Percentiles rank a stretch among this genome's conserved stretches.
phyloP scores from a whole-genome alignment of 2,888 invertebrate species.

The Mesoligia furuncula region DNA sequence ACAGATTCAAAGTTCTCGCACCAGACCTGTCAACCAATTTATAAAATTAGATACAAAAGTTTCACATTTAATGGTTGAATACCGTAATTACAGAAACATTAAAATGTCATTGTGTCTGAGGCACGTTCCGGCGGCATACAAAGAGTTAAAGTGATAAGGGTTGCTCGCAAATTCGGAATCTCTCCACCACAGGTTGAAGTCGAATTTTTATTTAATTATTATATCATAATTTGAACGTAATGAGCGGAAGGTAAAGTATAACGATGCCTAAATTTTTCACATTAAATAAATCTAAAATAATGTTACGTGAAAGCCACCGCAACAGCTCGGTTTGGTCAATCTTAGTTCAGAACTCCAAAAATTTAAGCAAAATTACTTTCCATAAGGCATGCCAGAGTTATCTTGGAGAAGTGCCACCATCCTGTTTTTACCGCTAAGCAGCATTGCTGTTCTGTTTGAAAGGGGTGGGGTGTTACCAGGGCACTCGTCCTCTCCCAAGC shows the following conservation, averaged over 20 bases:
- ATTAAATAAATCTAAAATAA: not conserved
- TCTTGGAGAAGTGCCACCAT: not conserved
- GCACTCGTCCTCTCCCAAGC: too few species aligned
- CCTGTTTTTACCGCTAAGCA: not conserved
- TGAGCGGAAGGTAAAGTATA: not conserved
- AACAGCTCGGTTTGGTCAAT: not conserved
- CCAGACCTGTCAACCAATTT: not conserved
- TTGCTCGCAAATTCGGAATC: not conserved
- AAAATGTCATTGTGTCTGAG: not conserved
- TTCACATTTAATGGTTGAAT: not conserved
- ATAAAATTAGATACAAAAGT: not conserved
- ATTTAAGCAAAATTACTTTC: slow-evolving; percentile 1
- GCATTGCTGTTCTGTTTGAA: not conserved
- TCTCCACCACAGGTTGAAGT: slow-evolving; percentile 1
- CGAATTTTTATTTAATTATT: not conserved
- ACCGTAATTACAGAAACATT: not conserved
- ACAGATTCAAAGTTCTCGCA: not conserved
- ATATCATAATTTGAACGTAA: not conserved
- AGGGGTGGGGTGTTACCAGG: not conserved
- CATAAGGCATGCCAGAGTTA: not conserved
- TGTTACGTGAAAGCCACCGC: slow-evolving; percentile 21
- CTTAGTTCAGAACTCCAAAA: not conserved
- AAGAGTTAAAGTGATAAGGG: not conserved
- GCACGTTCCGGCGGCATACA: not conserved
- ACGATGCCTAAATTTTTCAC: not conserved